These are phyloP conservation scores for Danio tinwini DNA, from an alignment of 2,797 vertebrate species.

Conservation along the genomic window DNA sequence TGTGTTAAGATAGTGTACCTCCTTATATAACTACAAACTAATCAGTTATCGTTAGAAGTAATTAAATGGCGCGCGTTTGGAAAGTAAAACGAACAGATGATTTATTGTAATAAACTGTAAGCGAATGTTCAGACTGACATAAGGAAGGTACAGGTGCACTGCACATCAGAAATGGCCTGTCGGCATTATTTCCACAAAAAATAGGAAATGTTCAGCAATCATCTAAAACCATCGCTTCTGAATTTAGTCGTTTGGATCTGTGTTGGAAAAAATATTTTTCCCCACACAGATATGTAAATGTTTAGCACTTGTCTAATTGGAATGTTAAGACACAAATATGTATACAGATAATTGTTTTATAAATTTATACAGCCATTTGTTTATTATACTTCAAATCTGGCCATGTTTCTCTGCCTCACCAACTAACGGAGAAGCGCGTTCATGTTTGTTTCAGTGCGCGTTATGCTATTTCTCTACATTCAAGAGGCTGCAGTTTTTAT, in stretches of 20 bases:
- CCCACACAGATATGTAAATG: not conserved
- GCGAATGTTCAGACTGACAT: constrained; percentile 17
- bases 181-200: constrained; percentile 1
- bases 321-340: not conserved
- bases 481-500: not conserved
- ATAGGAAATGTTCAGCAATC: not conserved
- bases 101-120: constrained; percentile 14
- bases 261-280: not conserved
- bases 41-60: not conserved
- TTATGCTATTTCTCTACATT: not conserved
- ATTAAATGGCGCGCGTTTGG: not conserved
- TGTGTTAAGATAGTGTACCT: not conserved
- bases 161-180: not conserved
- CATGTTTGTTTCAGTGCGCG: not conserved
- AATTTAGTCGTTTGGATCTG: not conserved
- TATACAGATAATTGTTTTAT: not conserved
- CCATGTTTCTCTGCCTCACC: constrained; percentile 10
- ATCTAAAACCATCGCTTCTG: not conserved
- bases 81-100: constrained; percentile 3
- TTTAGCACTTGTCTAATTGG: not conserved
- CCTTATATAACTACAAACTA: constrained; percentile 7
- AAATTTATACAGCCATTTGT: not conserved
- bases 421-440: not conserved
- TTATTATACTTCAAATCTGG: not conserved
- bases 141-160: constrained; percentile 34